Percentiles rank a stretch among this genome's conserved stretches.
Evolutionary conservation across 2,888 invertebrate species (phyloP).

Genomic region (Agrenia bidenticulata): DNA sequence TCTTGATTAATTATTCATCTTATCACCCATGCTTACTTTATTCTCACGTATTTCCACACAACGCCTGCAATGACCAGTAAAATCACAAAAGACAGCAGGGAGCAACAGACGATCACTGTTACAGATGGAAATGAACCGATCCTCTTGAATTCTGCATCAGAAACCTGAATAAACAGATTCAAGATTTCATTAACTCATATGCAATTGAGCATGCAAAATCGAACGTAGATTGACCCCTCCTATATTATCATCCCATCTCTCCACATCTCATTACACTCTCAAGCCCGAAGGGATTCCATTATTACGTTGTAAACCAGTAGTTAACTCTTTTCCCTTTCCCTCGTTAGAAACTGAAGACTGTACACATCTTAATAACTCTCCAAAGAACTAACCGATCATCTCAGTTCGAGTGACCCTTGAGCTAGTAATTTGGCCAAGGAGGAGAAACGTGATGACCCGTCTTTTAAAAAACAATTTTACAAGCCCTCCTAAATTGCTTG

Average conservation of each 20-base stretch:
- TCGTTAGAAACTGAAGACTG: too few relatives aligned
- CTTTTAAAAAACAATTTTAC: slow-evolving; percentile 8
- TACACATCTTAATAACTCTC: too few relatives aligned
- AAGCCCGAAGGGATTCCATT: too few relatives aligned
- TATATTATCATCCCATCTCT: too few relatives aligned
- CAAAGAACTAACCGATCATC: background rate
- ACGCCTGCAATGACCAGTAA: slow-evolving; percentile 51
- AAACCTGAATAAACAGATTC: slow-evolving; percentile 39
- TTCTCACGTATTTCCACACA: slow-evolving; percentile 50
- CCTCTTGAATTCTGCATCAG: slow-evolving; percentile 52
- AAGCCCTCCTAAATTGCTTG: background rate
- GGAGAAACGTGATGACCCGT: slow-evolving; percentile 12
- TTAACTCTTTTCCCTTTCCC: too few relatives aligned
- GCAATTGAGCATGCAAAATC: slow-evolving; percentile 20
- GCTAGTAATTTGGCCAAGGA: slow-evolving; percentile 7
- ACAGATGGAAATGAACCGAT: slow-evolving; percentile 53
- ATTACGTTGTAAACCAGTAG: too few relatives aligned
- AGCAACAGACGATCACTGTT: slow-evolving; percentile 52
- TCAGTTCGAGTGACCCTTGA: slow-evolving; percentile 1
- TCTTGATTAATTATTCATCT: slow-evolving; percentile 16
- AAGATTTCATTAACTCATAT: background rate
- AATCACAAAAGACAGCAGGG: slow-evolving; percentile 52
- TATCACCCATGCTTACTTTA: slow-evolving; percentile 27
- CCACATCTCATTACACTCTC: too few relatives aligned
- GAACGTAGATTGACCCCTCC: background rate